Evolutionary conservation across 1,140 invertebrate genomes (phyloP).

Genomic region (Megathymus violae): DNA sequence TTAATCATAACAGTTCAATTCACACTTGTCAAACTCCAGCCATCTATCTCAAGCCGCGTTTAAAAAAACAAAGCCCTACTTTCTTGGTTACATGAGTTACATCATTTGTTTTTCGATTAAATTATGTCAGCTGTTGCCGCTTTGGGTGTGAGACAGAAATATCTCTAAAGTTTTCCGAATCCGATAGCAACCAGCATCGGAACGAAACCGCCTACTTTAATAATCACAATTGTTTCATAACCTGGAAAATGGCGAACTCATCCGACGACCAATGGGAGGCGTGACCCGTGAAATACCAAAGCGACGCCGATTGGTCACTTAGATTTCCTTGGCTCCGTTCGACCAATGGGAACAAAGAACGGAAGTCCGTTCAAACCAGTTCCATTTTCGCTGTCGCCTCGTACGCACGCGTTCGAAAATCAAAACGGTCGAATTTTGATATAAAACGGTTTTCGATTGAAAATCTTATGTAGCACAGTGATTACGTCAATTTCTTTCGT

Average conservation of each 20-base stretch:
- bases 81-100: constrained; percentile 15
- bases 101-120: constrained; percentile 39
- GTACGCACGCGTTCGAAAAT: constrained; percentile 58
- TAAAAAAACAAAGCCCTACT: constrained; percentile 19
- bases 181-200: background rate
- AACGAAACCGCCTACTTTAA: constrained; percentile 71
- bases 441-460: constrained; percentile 41
- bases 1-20: constrained; percentile 19
- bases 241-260: constrained; percentile 76
- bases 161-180: constrained; percentile 58
- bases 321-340: constrained; percentile 41
- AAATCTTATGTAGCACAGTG: constrained; percentile 8
- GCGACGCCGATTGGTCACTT: constrained; percentile 55
- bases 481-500: background rate
- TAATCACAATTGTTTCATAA: constrained; percentile 71
- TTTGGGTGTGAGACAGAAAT: constrained; percentile 54
- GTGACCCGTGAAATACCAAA: constrained; percentile 49
- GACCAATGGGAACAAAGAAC: constrained; percentile 64
- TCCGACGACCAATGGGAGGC: constrained; percentile 71
- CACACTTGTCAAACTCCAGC: constrained; percentile 6
- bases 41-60: constrained; percentile 6
- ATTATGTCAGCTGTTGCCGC: constrained; percentile 50
- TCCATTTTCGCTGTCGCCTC: constrained; percentile 65
- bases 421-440: constrained; percentile 30
- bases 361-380: constrained; percentile 76